phyloP scores from a whole-genome alignment of 2,113 vertebrate species.

The Gasterosteus nipponicus region DNA sequence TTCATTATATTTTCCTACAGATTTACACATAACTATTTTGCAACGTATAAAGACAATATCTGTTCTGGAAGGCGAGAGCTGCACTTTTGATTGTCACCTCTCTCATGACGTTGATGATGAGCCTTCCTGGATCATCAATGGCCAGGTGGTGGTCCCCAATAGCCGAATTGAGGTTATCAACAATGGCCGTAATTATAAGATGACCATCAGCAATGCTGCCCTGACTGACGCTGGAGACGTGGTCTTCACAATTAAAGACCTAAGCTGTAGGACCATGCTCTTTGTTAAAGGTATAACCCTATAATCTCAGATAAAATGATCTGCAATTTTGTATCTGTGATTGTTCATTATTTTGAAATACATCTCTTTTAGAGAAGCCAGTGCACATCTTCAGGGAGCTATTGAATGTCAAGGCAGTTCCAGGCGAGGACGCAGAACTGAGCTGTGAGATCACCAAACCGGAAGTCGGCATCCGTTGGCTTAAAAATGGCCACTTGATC shows the following conservation, averaged over 20 bases:
- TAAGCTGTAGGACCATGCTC: slow-evolving; percentile 90
- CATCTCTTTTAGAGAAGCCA: slow-evolving; percentile 84
- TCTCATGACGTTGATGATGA: slow-evolving; percentile 86
- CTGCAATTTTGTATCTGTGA: not conserved
- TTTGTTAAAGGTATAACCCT: slow-evolving; percentile 85
- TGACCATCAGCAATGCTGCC: slow-evolving; percentile 79
- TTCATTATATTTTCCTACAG: slow-evolving; percentile 68
- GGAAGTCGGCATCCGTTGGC: slow-evolving; percentile 85
- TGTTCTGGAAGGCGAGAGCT: slow-evolving; percentile 87
- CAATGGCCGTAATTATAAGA: slow-evolving; percentile 82
- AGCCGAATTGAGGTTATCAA: slow-evolving; percentile 77
- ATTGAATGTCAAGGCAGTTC: slow-evolving; percentile 78
- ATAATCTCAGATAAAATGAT: not conserved
- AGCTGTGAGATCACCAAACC: slow-evolving; percentile 90
- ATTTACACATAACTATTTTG: slow-evolving; percentile 88
- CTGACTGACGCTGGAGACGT: slow-evolving; percentile 87
- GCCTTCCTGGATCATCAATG: slow-evolving; percentile 85
- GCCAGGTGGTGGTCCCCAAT: slow-evolving; percentile 78
- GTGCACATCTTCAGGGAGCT: slow-evolving; percentile 84
- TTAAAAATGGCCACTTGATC: slow-evolving; percentile 87
- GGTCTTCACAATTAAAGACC: slow-evolving; percentile 85
- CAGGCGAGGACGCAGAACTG: slow-evolving; percentile 87
- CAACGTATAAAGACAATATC: slow-evolving; percentile 88
- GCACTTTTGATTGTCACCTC: slow-evolving; percentile 90
- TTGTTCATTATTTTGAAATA: not conserved